Percentiles rank a stretch among this genome's conserved stretches.
phyloP scores from a whole-genome alignment of 2,888 invertebrate genomes.

The Morpho helenor region DNA sequence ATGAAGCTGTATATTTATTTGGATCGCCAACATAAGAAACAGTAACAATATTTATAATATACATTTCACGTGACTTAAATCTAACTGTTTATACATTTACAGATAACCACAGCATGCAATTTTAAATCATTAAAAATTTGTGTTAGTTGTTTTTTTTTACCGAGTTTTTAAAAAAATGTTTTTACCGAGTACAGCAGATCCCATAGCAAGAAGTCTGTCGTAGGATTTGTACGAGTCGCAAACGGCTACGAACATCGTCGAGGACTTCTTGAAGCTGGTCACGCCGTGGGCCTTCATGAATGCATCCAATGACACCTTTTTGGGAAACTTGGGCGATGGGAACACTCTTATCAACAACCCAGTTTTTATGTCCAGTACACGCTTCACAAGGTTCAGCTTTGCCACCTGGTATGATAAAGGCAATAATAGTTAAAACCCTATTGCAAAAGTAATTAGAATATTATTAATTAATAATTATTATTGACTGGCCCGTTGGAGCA shows the following conservation, averaged over 20 bases:
- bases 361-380: slow-evolving; percentile 34
- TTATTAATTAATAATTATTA: too few species aligned
- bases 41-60: too few species aligned
- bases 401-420: slow-evolving; percentile 33
- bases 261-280: slow-evolving; percentile 33
- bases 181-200: slow-evolving; percentile 22
- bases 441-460: not conserved
- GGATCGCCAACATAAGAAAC: too few species aligned
- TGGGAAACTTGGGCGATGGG: slow-evolving; percentile 27
- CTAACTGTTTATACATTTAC: too few species aligned
- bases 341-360: slow-evolving; percentile 37
- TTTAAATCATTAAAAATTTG: too few species aligned
- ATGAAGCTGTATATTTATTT: not conserved
- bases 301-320: slow-evolving; percentile 19
- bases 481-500: too few species aligned
- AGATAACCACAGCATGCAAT: too few species aligned
- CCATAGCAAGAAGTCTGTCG: slow-evolving; percentile 34
- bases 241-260: slow-evolving; percentile 29
- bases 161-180: not conserved
- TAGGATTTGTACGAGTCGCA: slow-evolving; percentile 31
- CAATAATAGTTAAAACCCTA: not conserved
- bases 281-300: slow-evolving; percentile 35
- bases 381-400: slow-evolving; percentile 35
- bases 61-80: too few species aligned
- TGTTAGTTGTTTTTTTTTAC: not conserved